Evolutionary conservation across 2,797 vertebrate species (phyloP), one percentile per base, ranked within the genome.

Genomic region (Fistularia tabacaria): DNA sequence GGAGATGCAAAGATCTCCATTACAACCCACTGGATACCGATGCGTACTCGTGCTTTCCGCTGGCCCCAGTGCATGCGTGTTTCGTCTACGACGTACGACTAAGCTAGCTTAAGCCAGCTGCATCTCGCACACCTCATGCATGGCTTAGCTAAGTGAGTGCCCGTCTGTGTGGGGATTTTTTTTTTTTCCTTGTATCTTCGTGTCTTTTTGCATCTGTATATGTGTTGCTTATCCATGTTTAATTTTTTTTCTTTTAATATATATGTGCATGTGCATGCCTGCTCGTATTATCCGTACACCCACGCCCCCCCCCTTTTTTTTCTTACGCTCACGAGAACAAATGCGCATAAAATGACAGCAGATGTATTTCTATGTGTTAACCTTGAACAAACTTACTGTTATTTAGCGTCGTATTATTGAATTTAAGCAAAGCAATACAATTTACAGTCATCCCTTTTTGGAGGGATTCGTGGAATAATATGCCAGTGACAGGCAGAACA

Each of bases 21-120:
- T 73, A 77, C 74, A 83, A 65, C 61, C 66, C 63, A 54, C 25
- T 67, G 65, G 66, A 75, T 77, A 57, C 57, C 73, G 68, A 74
- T 61, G 64, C 75, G 49, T 69, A 40, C 52, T 56, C 51, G 1
- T 74, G 60, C 59, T 76, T 59, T 70, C 36, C 12, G 11, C 60
- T 64, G 49, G 47, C 55, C 55, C 45, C 8, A 4, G 46, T 59
- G 51, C 54, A 37, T 46, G 45, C 53, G 42, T 59, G 56, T 60
- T 64, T 49, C 58, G 40, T 72, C 49, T 61, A 43, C 39, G 39
- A 49, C 41, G 36, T 61, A 25, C 25, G 25, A 25, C 25, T 25
- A 61, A 74, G 46, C 64, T 73, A 60, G n/a, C 56, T 71, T 73
- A 65, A 78, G 57, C 66, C 67, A 66, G 49, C 57, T 68, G 71